Percentiles rank a stretch among this genome's conserved stretches.
These are phyloP conservation scores for Agelastica alni DNA, from an alignment of 2,888 invertebrate genomes.

Conservation along the genomic window DNA sequence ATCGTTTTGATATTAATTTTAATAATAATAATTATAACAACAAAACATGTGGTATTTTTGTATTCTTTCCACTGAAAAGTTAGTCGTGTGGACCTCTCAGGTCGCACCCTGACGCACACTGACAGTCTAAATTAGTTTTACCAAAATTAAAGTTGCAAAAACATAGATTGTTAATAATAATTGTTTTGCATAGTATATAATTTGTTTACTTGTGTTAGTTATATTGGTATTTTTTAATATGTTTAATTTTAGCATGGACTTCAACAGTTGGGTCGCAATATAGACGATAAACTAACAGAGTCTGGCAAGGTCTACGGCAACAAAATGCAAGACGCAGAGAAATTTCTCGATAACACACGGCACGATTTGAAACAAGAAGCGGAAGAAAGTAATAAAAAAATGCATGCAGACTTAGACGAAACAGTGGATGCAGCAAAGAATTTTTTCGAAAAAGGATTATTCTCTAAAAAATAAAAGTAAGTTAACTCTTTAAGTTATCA, in stretches of 20 bases:
- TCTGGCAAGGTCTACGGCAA: slow-evolving; percentile 34
- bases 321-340: slow-evolving; percentile 28
- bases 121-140: too few relatives aligned
- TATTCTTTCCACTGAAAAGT: too few relatives aligned
- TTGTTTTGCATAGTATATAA: too few relatives aligned
- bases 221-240: too few relatives aligned
- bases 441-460: slow-evolving; percentile 39
- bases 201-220: too few relatives aligned
- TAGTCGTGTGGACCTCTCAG: too few relatives aligned
- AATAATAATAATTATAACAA: too few relatives aligned
- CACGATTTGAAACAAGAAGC: slow-evolving; percentile 30
- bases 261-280: slow-evolving; percentile 25
- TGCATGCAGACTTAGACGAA: slow-evolving; percentile 43
- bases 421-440: slow-evolving; percentile 34
- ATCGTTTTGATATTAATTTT: too few relatives aligned
- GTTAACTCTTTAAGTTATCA: neutral
- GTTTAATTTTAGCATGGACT: slow-evolving; percentile 27
- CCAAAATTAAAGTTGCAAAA: too few relatives aligned
- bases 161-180: too few relatives aligned
- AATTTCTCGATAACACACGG: slow-evolving; percentile 28
- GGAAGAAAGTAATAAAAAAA: slow-evolving; percentile 40
- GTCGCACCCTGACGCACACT: too few relatives aligned
- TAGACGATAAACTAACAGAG: slow-evolving; percentile 36
- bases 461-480: slow-evolving; percentile 32
- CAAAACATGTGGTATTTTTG: too few relatives aligned